Conservation (phyloP, 2,888 invertebrate species). For the Lycaena phlaeas region DNA sequence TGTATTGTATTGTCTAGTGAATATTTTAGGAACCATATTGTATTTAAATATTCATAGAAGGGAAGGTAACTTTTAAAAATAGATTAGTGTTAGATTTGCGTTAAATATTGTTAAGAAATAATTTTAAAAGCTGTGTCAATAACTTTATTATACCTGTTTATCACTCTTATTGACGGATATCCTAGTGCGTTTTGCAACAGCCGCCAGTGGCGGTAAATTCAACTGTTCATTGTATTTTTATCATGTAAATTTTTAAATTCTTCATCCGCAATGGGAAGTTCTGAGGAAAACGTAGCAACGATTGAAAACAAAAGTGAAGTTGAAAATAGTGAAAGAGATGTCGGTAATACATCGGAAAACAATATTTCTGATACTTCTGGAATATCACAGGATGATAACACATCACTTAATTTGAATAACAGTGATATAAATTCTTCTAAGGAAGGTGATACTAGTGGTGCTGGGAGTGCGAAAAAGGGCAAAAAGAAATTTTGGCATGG, state of each 20-base stretch:
- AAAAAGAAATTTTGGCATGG: constrained; percentile 63
- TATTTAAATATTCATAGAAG: constrained; percentile 25
- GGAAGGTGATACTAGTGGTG: constrained; percentile 38
- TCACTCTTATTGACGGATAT: constrained; percentile 63
- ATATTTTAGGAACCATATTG: constrained; percentile 25
- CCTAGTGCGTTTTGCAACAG: constrained; percentile 65
- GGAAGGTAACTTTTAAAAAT: constrained; percentile 10
- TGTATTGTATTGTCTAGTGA: constrained; percentile 30
- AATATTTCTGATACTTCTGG: constrained; percentile 40
- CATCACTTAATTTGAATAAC: constrained; percentile 28
- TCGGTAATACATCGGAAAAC: constrained; percentile 44
- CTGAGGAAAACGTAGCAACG: constrained; percentile 43
- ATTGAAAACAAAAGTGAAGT: constrained; percentile 34
- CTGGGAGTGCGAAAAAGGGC: constrained; percentile 44
- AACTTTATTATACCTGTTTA: constrained; percentile 64
- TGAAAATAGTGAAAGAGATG: constrained; percentile 37
- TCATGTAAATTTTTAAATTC: constrained; percentile 31
- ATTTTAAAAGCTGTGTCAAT: constrained; percentile 20
- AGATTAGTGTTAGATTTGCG: neutral
- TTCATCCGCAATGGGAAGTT: constrained; percentile 51
- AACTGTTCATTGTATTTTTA: constrained; percentile 40
- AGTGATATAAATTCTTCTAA: constrained; percentile 43
- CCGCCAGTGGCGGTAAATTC: constrained; percentile 67
- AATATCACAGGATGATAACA: constrained; percentile 31
- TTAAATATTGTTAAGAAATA: neutral